Conservation (phyloP, 2,888 invertebrate species). For the Scaptomyza polygonia region DNA sequence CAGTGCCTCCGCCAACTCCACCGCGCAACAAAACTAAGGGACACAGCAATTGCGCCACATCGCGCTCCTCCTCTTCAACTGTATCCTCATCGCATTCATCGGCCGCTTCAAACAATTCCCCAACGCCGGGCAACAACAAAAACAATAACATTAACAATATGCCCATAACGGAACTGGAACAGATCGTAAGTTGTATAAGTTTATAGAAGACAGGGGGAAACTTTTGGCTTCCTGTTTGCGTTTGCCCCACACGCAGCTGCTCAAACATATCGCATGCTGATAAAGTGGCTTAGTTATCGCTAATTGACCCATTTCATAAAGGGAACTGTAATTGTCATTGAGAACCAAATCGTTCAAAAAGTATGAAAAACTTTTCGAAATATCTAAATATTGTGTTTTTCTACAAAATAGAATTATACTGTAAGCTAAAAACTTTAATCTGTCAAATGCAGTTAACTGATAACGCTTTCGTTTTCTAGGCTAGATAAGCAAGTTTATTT, state of each 20-base stretch:
- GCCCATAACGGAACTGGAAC: conserved; percentile 88
- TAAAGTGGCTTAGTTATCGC: conserved; percentile 54
- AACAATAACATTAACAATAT: conserved; percentile 84
- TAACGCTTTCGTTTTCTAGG: conserved; percentile 31
- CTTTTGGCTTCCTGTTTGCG: conserved; percentile 56
- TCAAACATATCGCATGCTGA: conserved; percentile 45
- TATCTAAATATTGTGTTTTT: neutral
- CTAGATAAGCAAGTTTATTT: conserved; percentile 53
- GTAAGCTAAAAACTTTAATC: too few relatives aligned
- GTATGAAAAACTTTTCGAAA: neutral
- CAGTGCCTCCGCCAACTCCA: conserved; percentile 86
- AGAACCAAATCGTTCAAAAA: conserved; percentile 52
- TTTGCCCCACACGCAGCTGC: conserved; percentile 57
- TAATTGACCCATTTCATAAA: conserved; percentile 64
- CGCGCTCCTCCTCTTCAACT: conserved; percentile 85
- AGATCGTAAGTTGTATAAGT: conserved; percentile 87
- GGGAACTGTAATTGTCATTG: conserved; percentile 36
- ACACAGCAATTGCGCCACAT: conserved; percentile 85
- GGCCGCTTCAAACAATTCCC: conserved; percentile 80
- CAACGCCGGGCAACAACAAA: conserved; percentile 82
- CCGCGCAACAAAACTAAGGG: conserved; percentile 85
- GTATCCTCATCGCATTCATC: conserved; percentile 79
- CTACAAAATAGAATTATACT: too few relatives aligned
- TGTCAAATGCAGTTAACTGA: conserved; percentile 33
- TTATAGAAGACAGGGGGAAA: neutral